These are phyloP conservation scores for Stigmatopora nigra DNA, from an alignment of 2,113 vertebrate genomes.

Conservation along the genomic window DNA sequence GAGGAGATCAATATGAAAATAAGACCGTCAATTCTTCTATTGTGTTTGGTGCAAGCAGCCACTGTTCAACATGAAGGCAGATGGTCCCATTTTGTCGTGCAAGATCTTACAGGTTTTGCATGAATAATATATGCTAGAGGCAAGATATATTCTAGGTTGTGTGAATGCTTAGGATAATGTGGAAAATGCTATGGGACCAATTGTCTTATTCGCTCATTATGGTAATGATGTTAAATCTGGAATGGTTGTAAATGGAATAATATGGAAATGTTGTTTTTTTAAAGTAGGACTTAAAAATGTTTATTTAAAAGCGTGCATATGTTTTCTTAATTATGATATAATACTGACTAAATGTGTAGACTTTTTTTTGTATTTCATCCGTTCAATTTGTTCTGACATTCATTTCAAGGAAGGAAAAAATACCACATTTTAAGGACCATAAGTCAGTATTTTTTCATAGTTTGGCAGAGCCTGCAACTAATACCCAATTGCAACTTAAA, in stretches of 20 bases:
- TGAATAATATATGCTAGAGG: neutral
- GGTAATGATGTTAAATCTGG: neutral
- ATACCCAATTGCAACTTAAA: too few relatives aligned
- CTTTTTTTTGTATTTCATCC: too few relatives aligned
- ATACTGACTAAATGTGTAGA: too few relatives aligned
- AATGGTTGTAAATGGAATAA: neutral
- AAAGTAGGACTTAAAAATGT: too few relatives aligned
- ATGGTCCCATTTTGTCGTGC: neutral
- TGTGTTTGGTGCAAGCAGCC: neutral
- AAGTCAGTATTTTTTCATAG: too few relatives aligned
- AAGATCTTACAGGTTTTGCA: neutral
- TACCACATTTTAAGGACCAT: too few relatives aligned
- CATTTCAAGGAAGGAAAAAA: too few relatives aligned
- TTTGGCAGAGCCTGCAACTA: too few relatives aligned
- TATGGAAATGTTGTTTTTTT: too few relatives aligned
- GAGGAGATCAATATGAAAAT: constrained; percentile 11
- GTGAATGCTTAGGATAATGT: neutral
- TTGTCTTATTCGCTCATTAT: neutral
- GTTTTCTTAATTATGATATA: too few relatives aligned
- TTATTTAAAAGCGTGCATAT: too few relatives aligned
- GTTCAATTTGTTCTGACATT: too few relatives aligned
- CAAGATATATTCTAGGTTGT: neutral
- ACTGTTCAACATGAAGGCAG: neutral
- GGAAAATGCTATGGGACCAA: neutral
- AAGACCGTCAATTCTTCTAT: neutral